Evolutionary conservation across 2,888 invertebrate species (phyloP).

Genomic region (Mesochorus sp.): DNA sequence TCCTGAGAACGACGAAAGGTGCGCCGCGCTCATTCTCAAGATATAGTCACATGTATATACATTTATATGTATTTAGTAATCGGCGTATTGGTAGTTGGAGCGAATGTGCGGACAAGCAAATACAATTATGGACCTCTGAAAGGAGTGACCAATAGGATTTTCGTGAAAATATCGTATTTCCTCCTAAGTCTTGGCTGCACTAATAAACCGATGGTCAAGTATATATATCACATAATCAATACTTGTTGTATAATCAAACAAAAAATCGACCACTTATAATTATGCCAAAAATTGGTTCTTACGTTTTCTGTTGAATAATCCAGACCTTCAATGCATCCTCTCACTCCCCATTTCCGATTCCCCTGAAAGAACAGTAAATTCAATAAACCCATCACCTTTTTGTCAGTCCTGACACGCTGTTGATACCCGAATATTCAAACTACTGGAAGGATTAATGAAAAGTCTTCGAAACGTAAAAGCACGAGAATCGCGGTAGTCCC

Average conservation of each 20-base stretch:
- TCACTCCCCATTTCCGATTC: neutral
- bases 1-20: constrained; percentile 57
- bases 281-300: no score
- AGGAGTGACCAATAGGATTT: neutral
- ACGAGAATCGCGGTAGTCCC: no score
- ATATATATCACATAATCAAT: no score
- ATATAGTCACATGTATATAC: constrained; percentile 31
- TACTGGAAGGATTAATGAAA: constrained; percentile 47
- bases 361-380: neutral
- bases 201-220: no score
- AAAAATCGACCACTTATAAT: no score
- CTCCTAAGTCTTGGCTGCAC: neutral
- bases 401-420: constrained; percentile 24
- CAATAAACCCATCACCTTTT: constrained; percentile 29
- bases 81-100: neutral
- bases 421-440: constrained; percentile 21
- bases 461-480: constrained; percentile 62
- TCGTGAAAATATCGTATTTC: neutral
- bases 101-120: constrained; percentile 6
- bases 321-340: no score
- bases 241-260: no score
- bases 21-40: constrained; percentile 58
- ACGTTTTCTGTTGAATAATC: no score
- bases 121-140: constrained; percentile 5
- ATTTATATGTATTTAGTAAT: neutral